phyloP scores from a whole-genome alignment of 2,113 vertebrate species.

The Alouatta palliata region DNA sequence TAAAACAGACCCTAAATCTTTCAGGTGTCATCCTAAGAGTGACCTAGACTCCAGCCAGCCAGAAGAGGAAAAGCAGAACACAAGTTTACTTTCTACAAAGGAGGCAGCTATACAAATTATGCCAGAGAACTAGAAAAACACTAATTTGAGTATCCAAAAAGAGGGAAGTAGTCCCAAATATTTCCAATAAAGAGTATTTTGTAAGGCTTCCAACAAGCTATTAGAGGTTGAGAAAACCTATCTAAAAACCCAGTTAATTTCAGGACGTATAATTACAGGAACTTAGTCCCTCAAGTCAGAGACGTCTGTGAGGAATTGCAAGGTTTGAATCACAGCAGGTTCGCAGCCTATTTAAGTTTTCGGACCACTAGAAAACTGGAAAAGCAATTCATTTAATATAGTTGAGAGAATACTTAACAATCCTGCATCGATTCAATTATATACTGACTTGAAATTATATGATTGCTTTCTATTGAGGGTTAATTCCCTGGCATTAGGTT shows the following conservation, averaged over 20 bases:
- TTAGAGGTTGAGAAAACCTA: background rate
- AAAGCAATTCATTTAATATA: background rate
- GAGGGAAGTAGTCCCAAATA: background rate
- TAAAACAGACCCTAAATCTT: background rate
- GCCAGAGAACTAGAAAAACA: background rate
- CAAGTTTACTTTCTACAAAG: background rate
- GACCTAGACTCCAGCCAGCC: background rate
- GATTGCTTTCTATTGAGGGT: background rate
- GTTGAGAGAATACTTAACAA: background rate
- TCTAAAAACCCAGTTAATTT: background rate
- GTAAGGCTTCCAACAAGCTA: background rate
- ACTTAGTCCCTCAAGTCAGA: constrained; percentile 15
- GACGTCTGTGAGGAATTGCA: background rate
- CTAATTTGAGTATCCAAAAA: constrained; percentile 1
- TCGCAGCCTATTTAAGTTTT: background rate
- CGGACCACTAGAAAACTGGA: background rate
- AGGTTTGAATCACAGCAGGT: background rate
- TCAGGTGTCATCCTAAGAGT: background rate
- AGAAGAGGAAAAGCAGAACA: background rate
- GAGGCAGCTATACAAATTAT: background rate
- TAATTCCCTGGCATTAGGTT: constrained; percentile 17
- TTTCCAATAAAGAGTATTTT: background rate
- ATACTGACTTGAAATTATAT: constrained; percentile 5
- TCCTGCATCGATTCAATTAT: background rate
- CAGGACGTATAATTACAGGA: background rate